Evolutionary conservation across 2,797 vertebrate genomes (phyloP), one percentile per base, ranked within the genome.

Genomic region (Novumbra hubbsi): DNA sequence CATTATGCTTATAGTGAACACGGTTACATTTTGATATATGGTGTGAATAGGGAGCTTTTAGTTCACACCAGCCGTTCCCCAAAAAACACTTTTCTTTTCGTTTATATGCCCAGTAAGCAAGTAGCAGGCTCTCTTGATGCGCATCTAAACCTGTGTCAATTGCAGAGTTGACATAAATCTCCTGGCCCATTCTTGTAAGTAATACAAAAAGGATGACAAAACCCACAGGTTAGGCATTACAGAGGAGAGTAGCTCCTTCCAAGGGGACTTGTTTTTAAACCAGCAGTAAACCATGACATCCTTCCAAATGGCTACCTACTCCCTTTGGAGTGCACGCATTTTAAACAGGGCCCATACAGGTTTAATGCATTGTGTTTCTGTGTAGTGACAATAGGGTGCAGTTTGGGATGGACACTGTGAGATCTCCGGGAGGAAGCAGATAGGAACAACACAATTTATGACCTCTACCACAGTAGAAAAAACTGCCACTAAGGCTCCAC

Each of bases 1-100:
- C 48, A 30, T 50, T 70, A 68, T n/a, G 24, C n/a, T 68, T 38
- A n/a, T 45, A 17, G 30, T 45, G 49, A 70, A 83, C 84, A 83
- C 83, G 74, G 77, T 91, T 89, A 86, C 78, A 76, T 78, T 72
- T 79, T 88, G 88, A 91, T 87, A 71, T 87, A 91, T 87, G 87
- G 78, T 68, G 66, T 28, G 68, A 21, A 15, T n/a, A 60, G 34
- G 45, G 30, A 38, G 28, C 17, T n/a, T 16, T 68, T 27, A 19
- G 17, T 9, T 41, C n/a, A 6, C 65, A 45, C 24, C n/a, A 19
- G 34, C 21, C 64, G 11, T 38, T 52, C 71, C 41, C 34, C 77
- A 78, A 70, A 70, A 38, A 70, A 68, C 41, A 15, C 0, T 50
- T 16, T 70, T 48, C 16, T 71, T 75, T 38, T 8, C 70, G 80